Percentiles rank a stretch among this genome's conserved stretches.
These are phyloP conservation scores for Episyrphus balteatus DNA, from an alignment of 1,140 invertebrate species.

Conservation along the genomic window DNA sequence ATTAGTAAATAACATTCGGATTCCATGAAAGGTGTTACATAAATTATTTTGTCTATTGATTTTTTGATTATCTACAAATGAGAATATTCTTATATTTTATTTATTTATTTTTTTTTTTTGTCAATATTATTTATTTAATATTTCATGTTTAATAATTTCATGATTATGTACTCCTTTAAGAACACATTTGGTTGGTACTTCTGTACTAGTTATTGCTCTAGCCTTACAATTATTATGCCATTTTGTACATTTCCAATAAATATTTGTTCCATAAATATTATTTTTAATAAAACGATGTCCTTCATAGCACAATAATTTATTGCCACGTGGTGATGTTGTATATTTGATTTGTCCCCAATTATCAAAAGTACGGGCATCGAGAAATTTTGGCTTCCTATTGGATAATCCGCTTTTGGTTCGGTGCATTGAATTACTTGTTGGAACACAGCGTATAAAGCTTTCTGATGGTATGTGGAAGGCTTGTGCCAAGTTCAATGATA, in stretches of 20 bases:
- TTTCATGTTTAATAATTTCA: background rate
- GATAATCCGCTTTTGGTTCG: constrained; percentile 5
- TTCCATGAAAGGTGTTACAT: too few species aligned
- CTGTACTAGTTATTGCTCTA: constrained; percentile 25
- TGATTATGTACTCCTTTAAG: constrained; percentile 30
- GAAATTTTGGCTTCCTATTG: constrained; percentile 17
- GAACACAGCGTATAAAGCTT: too few species aligned
- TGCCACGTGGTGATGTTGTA: constrained; percentile 22
- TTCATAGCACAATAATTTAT: constrained; percentile 21
- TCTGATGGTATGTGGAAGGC: too few species aligned
- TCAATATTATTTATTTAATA: too few species aligned
- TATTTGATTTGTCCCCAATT: constrained; percentile 19
- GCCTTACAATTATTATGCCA: constrained; percentile 31
- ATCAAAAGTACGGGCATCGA: constrained; percentile 7
- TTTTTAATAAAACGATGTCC: constrained; percentile 32
- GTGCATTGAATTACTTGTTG: background rate
- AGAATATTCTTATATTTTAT: too few species aligned
- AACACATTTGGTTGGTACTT: constrained; percentile 12
- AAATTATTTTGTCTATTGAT: too few species aligned
- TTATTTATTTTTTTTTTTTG: too few species aligned
- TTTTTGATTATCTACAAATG: too few species aligned
- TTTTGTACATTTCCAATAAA: constrained; percentile 35
- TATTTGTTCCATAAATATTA: constrained; percentile 28
- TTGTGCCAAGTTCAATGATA: too few species aligned
- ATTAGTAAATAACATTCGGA: too few species aligned